phyloP scores from a whole-genome alignment of 1,140 invertebrate genomes.

The Chelonus insularis region DNA sequence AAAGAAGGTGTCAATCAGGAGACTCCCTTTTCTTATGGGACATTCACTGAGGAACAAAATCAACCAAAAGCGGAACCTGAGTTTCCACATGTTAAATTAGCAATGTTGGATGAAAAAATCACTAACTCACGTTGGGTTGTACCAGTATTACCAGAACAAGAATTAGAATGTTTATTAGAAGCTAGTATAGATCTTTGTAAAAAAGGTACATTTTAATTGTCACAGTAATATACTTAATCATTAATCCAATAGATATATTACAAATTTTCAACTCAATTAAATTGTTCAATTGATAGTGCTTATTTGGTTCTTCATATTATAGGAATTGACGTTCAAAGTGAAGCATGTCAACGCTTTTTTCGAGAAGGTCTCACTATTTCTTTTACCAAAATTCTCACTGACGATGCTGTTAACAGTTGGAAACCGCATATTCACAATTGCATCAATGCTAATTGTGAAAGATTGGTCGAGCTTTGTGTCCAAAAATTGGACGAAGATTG shows the following conservation, averaged over 20 bases:
- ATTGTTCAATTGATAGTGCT: too few relatives aligned
- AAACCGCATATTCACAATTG: constrained; percentile 96
- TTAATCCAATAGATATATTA: too few relatives aligned
- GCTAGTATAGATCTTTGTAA: constrained; percentile 85
- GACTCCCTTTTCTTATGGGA: constrained; percentile 39
- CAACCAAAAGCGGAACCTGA: constrained; percentile 64
- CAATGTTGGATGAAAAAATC: constrained; percentile 92
- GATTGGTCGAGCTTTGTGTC: constrained; percentile 89
- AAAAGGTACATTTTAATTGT: constrained; percentile 63
- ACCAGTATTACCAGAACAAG: constrained; percentile 93
- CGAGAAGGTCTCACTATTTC: constrained; percentile 92
- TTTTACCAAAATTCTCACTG: constrained; percentile 97
- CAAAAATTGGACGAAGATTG: constrained; percentile 89
- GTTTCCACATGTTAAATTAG: constrained; percentile 86
- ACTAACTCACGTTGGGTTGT: constrained; percentile 94
- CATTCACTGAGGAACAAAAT: constrained; percentile 56
- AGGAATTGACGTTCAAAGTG: constrained; percentile 87
- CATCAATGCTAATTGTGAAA: constrained; percentile 91
- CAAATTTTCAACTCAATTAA: too few relatives aligned
- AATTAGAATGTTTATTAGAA: constrained; percentile 88
- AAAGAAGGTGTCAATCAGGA: constrained; percentile 49
- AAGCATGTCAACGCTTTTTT: constrained; percentile 93
- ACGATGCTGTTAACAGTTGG: constrained; percentile 97
- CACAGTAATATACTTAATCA: too few relatives aligned
- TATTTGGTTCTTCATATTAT: too few relatives aligned